Evolutionary conservation across 2,113 vertebrate species (phyloP).

Genomic region (Neolamprologus sp.): DNA sequence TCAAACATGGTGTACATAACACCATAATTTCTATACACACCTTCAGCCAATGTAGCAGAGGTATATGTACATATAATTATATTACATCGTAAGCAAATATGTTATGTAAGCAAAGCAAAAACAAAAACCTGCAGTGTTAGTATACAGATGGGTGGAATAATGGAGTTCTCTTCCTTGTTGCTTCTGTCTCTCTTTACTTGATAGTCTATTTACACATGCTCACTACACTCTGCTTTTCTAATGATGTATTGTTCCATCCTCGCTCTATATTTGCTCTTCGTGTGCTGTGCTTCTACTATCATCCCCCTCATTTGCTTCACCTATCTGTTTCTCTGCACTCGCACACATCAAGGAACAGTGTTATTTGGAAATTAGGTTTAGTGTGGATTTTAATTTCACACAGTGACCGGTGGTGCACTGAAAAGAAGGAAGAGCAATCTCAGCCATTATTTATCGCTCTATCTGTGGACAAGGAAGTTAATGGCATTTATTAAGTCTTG

Average conservation of each 20-base stretch:
- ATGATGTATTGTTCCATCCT: conserved; percentile 13
- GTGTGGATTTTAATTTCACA: not conserved
- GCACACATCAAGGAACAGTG: not conserved
- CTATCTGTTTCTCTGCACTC: not conserved
- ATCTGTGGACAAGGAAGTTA: not conserved
- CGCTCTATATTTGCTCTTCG: not conserved
- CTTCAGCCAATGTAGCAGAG: not conserved
- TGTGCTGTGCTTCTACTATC: not conserved
- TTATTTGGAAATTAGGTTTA: not conserved
- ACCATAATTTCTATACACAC: not conserved
- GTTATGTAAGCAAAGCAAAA: not conserved
- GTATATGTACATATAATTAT: not conserved
- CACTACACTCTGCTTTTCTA: not conserved
- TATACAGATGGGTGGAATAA: not conserved
- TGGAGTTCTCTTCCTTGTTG: not conserved
- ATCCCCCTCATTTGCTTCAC: not conserved
- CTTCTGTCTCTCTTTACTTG: not conserved
- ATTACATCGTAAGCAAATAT: not conserved
- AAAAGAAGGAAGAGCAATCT: not conserved
- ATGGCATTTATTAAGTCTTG: not conserved
- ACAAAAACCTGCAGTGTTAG: not conserved
- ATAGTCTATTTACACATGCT: not conserved
- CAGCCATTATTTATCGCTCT: not conserved
- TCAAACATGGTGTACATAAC: not conserved
- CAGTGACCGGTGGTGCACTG: not conserved